A percentile compares a stretch with the other conserved stretches of the same genome.
Evolutionary conservation across 2,797 vertebrate genomes (phyloP).

Genomic region (Oryzias dopingdopingensis): DNA sequence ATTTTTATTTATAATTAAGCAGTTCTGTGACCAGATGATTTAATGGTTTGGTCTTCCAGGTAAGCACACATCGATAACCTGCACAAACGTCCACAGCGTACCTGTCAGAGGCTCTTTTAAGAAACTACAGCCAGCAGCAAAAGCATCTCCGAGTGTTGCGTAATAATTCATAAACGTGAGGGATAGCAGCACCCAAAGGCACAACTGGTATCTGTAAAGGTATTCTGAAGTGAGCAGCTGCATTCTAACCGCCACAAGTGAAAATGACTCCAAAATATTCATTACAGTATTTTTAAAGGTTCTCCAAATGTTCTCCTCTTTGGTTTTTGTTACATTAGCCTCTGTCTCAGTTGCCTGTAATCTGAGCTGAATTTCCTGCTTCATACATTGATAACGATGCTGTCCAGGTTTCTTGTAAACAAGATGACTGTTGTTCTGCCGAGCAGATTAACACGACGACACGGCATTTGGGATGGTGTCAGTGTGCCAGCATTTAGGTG

Average conservation of each 20-base stretch:
- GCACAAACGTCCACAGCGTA: neutral
- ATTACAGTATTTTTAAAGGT: neutral
- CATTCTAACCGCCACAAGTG: slow-evolving; percentile 1
- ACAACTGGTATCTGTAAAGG: neutral
- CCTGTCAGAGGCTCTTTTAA: neutral
- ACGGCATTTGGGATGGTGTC: neutral
- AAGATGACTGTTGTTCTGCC: neutral
- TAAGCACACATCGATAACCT: slow-evolving; percentile 3
- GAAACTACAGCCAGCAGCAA: neutral
- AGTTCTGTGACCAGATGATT: slow-evolving; percentile 5
- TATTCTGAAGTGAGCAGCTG: neutral
- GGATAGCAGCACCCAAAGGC: slow-evolving; percentile 4
- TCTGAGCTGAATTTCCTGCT: neutral
- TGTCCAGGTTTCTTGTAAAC: slow-evolving; percentile 7
- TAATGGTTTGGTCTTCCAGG: slow-evolving; percentile 12
- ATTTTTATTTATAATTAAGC: slow-evolving; percentile 25
- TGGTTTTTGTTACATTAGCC: neutral
- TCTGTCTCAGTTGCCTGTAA: neutral
- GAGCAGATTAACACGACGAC: neutral
- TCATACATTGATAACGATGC: neutral
- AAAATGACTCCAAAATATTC: neutral
- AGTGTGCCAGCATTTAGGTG: neutral
- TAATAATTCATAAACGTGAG: slow-evolving; percentile 8
- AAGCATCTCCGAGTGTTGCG: neutral
- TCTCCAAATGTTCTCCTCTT: neutral